Conservation (phyloP, 1,140 invertebrate species). For the Drosophila orena region DNA sequence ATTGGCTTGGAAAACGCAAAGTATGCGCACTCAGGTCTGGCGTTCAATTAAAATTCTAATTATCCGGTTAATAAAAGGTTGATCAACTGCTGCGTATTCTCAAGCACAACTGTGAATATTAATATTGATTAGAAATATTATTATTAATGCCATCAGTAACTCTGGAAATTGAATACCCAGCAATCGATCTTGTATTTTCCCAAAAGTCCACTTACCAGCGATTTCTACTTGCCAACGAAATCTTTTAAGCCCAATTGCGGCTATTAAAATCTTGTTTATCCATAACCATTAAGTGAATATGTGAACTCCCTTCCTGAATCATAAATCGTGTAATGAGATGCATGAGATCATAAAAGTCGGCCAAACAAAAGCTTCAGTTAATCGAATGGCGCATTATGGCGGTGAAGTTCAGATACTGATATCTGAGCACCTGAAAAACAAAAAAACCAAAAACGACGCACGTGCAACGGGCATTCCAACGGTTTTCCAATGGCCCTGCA, state of each 20-base stretch:
- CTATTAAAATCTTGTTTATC: constrained; percentile 12
- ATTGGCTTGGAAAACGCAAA: background rate
- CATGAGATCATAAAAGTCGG: constrained; percentile 24
- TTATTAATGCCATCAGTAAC: background rate
- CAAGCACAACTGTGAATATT: background rate
- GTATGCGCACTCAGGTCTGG: background rate
- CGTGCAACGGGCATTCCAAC: constrained; percentile 57
- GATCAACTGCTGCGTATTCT: background rate
- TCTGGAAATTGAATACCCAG: background rate
- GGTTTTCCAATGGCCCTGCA: constrained; percentile 54
- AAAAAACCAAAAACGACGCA: constrained; percentile 19
- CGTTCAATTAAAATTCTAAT: background rate
- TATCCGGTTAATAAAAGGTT: background rate
- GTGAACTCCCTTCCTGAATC: constrained; percentile 40
- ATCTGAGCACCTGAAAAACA: background rate
- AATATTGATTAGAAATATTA: too few species aligned
- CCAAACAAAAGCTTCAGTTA: constrained; percentile 32
- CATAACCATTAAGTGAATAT: background rate
- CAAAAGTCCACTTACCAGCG: background rate
- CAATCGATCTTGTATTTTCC: too few species aligned
- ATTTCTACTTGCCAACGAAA: background rate
- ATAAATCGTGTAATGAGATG: constrained; percentile 45
- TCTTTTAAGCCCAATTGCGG: constrained; percentile 20
- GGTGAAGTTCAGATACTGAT: constrained; percentile 3
- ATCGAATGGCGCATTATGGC: constrained; percentile 37